Evolutionary conservation across 2,888 invertebrate genomes (phyloP).

Genomic region (Biston stratarius): DNA sequence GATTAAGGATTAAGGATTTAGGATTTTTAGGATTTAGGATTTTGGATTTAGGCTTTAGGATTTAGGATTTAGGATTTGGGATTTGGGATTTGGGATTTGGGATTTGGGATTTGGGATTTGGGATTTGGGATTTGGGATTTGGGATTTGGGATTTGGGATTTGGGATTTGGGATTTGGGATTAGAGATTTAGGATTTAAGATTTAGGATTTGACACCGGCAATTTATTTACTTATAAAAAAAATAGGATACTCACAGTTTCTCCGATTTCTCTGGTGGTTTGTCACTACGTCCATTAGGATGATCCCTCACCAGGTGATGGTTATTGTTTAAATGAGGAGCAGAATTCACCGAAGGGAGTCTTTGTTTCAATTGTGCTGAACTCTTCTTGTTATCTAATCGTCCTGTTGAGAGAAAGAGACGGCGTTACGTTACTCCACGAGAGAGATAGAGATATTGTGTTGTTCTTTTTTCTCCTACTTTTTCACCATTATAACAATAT

Average conservation of each 20-base stretch:
- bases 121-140: too few relatives aligned
- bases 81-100: too few relatives aligned
- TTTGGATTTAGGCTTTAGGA: too few relatives aligned
- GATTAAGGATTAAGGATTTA: too few relatives aligned
- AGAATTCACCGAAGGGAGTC: slow-evolving; percentile 73
- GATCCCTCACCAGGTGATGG: slow-evolving; percentile 45
- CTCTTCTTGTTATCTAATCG: slow-evolving; percentile 55
- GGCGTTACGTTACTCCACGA: background rate
- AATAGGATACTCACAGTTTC: slow-evolving; percentile 49
- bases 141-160: too few relatives aligned
- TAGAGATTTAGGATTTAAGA: background rate
- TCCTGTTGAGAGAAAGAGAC: slow-evolving; percentile 46
- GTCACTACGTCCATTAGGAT: slow-evolving; percentile 49
- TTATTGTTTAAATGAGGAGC: slow-evolving; percentile 79
- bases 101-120: too few relatives aligned
- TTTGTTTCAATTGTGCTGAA: slow-evolving; percentile 54
- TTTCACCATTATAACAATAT: too few relatives aligned
- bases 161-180: too few relatives aligned
- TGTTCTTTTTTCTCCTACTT: too few relatives aligned
- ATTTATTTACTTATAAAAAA: background rate
- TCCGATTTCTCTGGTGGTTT: slow-evolving; percentile 46
- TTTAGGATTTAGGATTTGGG: too few relatives aligned
- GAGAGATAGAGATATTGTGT: background rate
- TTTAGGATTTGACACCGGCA: background rate
- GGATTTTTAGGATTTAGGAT: too few relatives aligned